Base-by-base conservation (phyloP, 2,113 vertebrate species). In the Typhlomys cinereus region DNA sequence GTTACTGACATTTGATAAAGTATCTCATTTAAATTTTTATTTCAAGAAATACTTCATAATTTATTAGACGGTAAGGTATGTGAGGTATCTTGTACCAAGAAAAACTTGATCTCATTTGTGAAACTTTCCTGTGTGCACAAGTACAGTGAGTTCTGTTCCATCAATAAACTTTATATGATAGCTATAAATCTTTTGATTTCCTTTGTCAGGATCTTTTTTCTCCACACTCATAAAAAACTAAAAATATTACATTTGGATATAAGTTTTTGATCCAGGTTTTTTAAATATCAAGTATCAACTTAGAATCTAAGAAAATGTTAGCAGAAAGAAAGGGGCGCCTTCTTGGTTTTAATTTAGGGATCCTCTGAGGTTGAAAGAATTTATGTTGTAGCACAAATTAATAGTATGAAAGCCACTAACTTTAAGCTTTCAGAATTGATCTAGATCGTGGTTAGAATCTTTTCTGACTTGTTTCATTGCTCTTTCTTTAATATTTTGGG, bases 21-120 rank as follows among this genome's bases (percentile, higher is more conserved):
- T 44, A 84, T 88, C 69, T 96, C 95, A 48, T 52, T 95, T 96
- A 92, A 78, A 81, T 86, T 97, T 89, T 92, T 94, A 93, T 96
- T 97, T 96, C 88, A 96, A 88, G 57, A 90, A 91, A 92, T 91
- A 87, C 62, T 80, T 86, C 71, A 69, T 91, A 80, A 74, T 0
- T 0, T 71, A 94, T 92, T 85, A 83, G 88, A 95, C n/a, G 54
- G 39, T 88, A 94, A 97, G 87, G 93, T 85, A 92, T 85, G 20
- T 50, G 27, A 82, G 44, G 67, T 93, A 9, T 41, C 75, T 62
- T 80, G 29, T 52, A 83, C 48, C 12, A 41, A 85, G 36, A 34
- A 66, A 70, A 70, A 46, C 61, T 54, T 71, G 80, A 44, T 36
- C 15, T 52, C 85, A 29, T 74, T 66, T 88, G 23, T 90, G 46